Evolutionary conservation across 2,888 invertebrate species (phyloP).

Genomic region (Rhamphomyia laevipes): DNA sequence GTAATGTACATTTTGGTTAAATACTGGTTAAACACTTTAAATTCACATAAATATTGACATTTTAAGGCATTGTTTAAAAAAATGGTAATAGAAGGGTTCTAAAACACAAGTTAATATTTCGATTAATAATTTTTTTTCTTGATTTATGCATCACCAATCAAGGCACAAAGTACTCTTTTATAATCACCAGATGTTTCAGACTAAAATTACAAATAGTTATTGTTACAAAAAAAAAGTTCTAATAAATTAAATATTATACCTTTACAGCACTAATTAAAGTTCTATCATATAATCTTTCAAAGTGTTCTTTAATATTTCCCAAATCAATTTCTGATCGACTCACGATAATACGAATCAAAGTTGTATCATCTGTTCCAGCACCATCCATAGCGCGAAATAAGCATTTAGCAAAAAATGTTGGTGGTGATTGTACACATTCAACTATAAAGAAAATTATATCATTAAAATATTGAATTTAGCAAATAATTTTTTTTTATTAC

Average conservation of each 20-base stretch:
- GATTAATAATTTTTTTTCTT: no score
- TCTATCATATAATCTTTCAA: slow-evolving; percentile 53
- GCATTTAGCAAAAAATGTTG: slow-evolving; percentile 53
- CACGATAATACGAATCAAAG: slow-evolving; percentile 55
- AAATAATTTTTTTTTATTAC: slow-evolving; percentile 32
- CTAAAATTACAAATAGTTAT: slow-evolving; percentile 22
- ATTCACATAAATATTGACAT: no score
- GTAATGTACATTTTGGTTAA: slow-evolving; percentile 66
- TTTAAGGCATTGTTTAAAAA: no score
- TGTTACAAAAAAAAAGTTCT: background rate
- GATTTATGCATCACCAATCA: slow-evolving; percentile 29
- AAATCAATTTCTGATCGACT: slow-evolving; percentile 56
- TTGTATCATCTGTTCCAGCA: slow-evolving; percentile 55
- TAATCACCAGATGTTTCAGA: slow-evolving; percentile 44
- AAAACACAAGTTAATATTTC: no score
- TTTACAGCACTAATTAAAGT: slow-evolving; percentile 49
- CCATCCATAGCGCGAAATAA: slow-evolving; percentile 53
- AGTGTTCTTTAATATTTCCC: slow-evolving; percentile 52
- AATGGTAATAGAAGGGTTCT: no score
- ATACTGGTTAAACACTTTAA: no score
- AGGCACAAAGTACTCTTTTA: slow-evolving; percentile 38
- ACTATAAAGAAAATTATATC: slow-evolving; percentile 39
- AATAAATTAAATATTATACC: slow-evolving; percentile 31
- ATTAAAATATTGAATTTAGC: background rate
- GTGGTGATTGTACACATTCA: slow-evolving; percentile 51